Conservation (phyloP, 1,140 invertebrate species). For the Scaptodrosophila lebanonensis region DNA sequence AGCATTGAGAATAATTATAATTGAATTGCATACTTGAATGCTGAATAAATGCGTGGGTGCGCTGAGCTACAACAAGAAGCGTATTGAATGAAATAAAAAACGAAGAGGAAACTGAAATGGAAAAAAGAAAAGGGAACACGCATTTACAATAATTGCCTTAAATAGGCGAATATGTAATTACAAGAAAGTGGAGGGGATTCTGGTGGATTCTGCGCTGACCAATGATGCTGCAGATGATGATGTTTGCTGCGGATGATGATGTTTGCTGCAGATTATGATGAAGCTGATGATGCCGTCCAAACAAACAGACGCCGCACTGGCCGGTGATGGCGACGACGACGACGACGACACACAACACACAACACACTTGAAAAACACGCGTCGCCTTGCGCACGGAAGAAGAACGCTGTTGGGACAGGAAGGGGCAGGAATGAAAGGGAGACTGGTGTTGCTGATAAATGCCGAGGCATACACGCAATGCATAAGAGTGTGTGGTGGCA, state of each 20-base stretch:
- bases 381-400: conserved; percentile 36
- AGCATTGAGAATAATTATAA: conserved; percentile 31
- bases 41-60: neutral
- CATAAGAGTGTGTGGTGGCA: neutral
- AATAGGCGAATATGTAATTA: conserved; percentile 50
- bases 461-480: conserved; percentile 13
- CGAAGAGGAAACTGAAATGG: conserved; percentile 23
- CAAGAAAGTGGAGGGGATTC: conserved; percentile 22
- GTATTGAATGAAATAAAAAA: conserved; percentile 6
- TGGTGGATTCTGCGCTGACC: neutral
- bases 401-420: conserved; percentile 11
- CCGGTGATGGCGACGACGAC: conserved; percentile 15
- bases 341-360: conserved; percentile 45
- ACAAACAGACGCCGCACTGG: conserved; percentile 51
- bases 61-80: conserved; percentile 1
- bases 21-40: conserved; percentile 17
- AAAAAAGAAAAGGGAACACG: conserved; percentile 34
- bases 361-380: conserved; percentile 50
- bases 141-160: conserved; percentile 57
- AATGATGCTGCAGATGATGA: conserved; percentile 16
- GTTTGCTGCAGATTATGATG: conserved; percentile 16
- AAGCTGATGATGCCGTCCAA: conserved; percentile 29
- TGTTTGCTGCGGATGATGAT: neutral
- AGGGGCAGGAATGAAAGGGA: neutral
- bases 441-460: conserved; percentile 51